A percentile compares a stretch with the other conserved stretches of the same genome.
Evolutionary conservation across 2,797 vertebrate species (phyloP).

Genomic region (Trematomus bernacchii): DNA sequence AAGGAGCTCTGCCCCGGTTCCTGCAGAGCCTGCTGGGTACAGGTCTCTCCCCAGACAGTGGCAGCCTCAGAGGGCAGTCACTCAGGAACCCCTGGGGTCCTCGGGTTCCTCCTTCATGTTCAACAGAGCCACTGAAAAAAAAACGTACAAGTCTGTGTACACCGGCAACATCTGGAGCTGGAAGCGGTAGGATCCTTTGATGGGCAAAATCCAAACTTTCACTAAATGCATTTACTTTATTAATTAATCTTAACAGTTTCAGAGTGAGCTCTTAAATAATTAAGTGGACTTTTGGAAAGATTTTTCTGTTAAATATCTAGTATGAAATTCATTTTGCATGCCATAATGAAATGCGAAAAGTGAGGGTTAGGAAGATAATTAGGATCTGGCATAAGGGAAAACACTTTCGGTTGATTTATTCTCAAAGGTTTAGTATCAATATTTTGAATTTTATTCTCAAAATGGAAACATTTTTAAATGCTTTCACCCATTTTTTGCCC

Average conservation of each 20-base stretch:
- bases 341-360: slow-evolving; percentile 29
- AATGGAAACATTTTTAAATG: too few relatives aligned
- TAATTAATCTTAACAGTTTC: not conserved
- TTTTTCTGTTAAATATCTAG: slow-evolving; percentile 10
- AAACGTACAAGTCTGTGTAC: slow-evolving; percentile 86
- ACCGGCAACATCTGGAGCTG: slow-evolving; percentile 86
- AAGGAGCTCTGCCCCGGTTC: slow-evolving; percentile 72
- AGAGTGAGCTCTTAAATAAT: not conserved
- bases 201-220: slow-evolving; percentile 13
- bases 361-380: too few relatives aligned
- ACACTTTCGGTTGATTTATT: too few relatives aligned
- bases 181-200: slow-evolving; percentile 60
- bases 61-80: slow-evolving; percentile 83
- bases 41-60: slow-evolving; percentile 84
- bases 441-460: too few relatives aligned
- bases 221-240: slow-evolving; percentile 11
- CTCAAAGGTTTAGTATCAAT: too few relatives aligned
- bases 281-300: slow-evolving; percentile 5
- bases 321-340: slow-evolving; percentile 37
- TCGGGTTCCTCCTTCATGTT: slow-evolving; percentile 81
- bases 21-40: slow-evolving; percentile 70
- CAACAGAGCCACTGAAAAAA: slow-evolving; percentile 70
- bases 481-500: too few relatives aligned
- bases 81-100: slow-evolving; percentile 77
- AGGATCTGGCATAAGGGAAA: too few relatives aligned